Evolutionary conservation across 2,888 invertebrate species (phyloP).

Genomic region (Protula sp.): DNA sequence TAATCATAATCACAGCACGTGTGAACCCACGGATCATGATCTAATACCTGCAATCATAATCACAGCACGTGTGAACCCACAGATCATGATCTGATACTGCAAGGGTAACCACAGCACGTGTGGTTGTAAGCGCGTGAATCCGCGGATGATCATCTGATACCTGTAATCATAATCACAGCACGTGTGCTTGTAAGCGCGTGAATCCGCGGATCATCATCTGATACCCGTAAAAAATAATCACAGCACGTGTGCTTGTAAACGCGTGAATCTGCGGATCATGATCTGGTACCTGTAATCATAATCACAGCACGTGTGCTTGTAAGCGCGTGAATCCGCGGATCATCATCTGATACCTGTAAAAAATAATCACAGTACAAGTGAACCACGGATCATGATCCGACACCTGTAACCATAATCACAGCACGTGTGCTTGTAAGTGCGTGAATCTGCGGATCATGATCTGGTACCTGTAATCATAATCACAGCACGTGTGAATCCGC

Average conservation of each 20-base stretch:
- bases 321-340: constrained; percentile 65
- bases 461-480: constrained; percentile 5
- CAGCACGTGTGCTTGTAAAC: too few species aligned
- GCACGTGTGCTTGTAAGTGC: constrained; percentile 62
- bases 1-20: neutral
- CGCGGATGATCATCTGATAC: neutral
- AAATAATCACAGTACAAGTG: neutral
- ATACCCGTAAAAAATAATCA: constrained; percentile 8
- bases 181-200: constrained; percentile 65
- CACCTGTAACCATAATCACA: too few species aligned
- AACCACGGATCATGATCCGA: neutral
- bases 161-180: constrained; percentile 17
- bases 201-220: constrained; percentile 57
- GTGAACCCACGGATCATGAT: neutral
- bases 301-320: constrained; percentile 60
- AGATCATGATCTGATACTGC: constrained; percentile 12
- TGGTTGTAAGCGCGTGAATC: too few species aligned
- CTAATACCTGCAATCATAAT: neutral
- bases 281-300: neutral
- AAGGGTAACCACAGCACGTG: neutral
- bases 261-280: neutral
- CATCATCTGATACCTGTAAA: constrained; percentile 15
- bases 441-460: constrained; percentile 60
- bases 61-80: constrained; percentile 60
- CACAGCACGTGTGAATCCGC: neutral